Evolutionary conservation across 2,797 vertebrate genomes (phyloP), one percentile per base, ranked within the genome.

Genomic region (Crypturellus tataupa): DNA sequence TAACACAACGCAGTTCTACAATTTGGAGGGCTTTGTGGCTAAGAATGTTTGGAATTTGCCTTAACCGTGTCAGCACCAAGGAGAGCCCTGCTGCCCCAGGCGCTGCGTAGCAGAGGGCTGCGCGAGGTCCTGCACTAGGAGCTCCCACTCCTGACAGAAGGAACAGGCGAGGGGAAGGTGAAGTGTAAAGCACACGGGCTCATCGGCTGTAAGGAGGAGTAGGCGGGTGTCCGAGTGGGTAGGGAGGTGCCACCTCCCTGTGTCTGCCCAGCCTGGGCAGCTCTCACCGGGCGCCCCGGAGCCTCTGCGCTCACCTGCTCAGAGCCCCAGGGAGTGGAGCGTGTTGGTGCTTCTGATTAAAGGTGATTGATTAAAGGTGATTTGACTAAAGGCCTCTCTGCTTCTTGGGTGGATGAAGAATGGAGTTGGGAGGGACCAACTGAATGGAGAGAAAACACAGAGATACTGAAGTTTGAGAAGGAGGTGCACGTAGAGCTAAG

Each of bases 321-420:
- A 0, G 39, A 89, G 94, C 94, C 96, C 47, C 84, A 82, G 89
- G 95, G 84, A 82, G 85, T 6, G 42, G 86, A 76, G 86, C 77
- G 49, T 81, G 75, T 89, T 87, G 86, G 39, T 92, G 85, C 49
- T 91, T 93, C 93, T 96, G 94, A 93, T 95, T 96, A 95, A 95
- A 95, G 64, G 75, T 70, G 75, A 46, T 46, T 20, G 44, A 46
- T 46, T 46, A 46, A 46, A 24, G 47, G 47, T 49, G 47, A 49
- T 24, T 49, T 49, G 21, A 23, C 19, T 24, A 24, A 49, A 49
- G 47, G 33, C 83, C 65, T 79, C 77, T 88, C 67, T 81, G 73
- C 42, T 90, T 93, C 90, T 87, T 80, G 78, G 78, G 79, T 82
- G 60, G 31, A 21, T 85, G 60, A 87, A 87, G 76, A 69, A 60